phyloP scores from a whole-genome alignment of 2,888 invertebrate species.

The Amphimallon solstitiale region DNA sequence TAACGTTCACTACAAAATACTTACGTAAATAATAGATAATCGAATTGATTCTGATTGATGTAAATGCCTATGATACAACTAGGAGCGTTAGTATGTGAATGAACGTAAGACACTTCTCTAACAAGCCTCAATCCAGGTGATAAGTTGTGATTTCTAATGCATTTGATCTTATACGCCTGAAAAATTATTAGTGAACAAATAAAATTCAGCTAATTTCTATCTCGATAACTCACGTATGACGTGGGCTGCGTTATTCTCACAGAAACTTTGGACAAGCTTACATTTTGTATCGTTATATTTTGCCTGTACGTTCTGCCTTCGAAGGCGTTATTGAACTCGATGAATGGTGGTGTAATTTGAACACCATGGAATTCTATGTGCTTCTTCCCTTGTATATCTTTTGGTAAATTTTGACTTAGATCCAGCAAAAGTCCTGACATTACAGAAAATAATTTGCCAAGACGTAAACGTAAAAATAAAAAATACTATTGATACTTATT shows the following conservation, averaged over 20 bases:
- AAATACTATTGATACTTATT: too few relatives aligned
- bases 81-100: conserved; percentile 5
- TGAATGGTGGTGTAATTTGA: conserved; percentile 35
- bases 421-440: background rate
- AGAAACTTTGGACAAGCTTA: conserved; percentile 24
- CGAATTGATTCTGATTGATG: conserved; percentile 24
- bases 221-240: conserved; percentile 31
- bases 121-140: conserved; percentile 33
- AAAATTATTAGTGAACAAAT: background rate
- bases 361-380: conserved; percentile 28
- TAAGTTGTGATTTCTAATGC: conserved; percentile 6
- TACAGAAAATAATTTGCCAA: background rate
- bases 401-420: background rate
- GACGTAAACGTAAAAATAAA: too few relatives aligned
- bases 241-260: conserved; percentile 36
- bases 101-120: conserved; percentile 12
- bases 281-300: conserved; percentile 36
- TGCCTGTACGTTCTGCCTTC: conserved; percentile 35
- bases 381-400: background rate
- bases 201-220: background rate
- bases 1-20: too few relatives aligned
- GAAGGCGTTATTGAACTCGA: conserved; percentile 34
- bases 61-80: conserved; percentile 27
- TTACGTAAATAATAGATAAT: conserved; percentile 3
- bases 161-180: conserved; percentile 30